Conservation (phyloP, 2,888 invertebrate genomes). For the Parnassius glacialis region DNA sequence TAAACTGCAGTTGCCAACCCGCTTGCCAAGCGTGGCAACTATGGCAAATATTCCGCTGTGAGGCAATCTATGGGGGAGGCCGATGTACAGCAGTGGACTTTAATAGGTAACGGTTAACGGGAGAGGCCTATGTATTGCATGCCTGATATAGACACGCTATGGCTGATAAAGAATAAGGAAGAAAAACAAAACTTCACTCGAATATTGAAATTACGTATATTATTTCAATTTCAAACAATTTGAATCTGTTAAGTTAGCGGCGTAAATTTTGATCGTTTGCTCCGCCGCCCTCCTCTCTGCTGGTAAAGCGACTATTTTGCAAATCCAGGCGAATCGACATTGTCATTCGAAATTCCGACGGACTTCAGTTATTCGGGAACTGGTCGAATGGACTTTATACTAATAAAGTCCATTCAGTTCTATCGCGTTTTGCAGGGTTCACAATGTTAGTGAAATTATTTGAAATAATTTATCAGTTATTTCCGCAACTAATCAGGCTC, state of each 20-base stretch:
- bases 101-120: not conserved
- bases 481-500: no score
- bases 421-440: not conserved
- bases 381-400: constrained; percentile 7
- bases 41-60: no score
- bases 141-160: no score
- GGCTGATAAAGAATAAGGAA: no score
- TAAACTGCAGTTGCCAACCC: no score
- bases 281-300: not conserved
- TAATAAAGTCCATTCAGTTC: constrained; percentile 4
- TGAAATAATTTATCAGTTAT: no score
- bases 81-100: no score
- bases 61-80: no score
- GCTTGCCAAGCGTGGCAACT: no score
- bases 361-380: constrained; percentile 15
- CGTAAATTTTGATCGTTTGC: constrained; percentile 11
- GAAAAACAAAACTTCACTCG: no score
- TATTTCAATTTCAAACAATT: constrained; percentile 7
- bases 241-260: constrained; percentile 3
- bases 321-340: constrained; percentile 15
- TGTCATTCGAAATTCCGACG: constrained; percentile 17
- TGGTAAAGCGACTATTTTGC: constrained; percentile 8
- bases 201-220: no score
- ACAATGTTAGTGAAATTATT: not conserved
- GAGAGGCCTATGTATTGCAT: no score